Base-by-base conservation (phyloP, 2,113 vertebrate genomes). In the Peromyscus maniculatus region DNA sequence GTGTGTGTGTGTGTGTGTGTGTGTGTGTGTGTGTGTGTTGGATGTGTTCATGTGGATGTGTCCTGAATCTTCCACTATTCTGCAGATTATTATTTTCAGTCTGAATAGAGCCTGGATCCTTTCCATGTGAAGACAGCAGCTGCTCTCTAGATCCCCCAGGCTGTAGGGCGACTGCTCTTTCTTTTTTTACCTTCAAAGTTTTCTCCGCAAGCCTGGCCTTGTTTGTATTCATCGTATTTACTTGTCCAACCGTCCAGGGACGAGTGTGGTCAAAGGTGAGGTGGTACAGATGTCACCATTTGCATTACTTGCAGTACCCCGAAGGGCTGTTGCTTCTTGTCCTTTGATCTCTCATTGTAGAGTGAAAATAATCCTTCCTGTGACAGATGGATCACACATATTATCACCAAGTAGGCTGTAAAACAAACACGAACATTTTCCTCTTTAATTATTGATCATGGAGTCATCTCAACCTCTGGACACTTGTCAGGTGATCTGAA, bases 401-500 rank as follows among this genome's bases (percentile, higher is more conserved):
- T 93, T 83, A 87, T 91, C 74, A 84, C 64, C 75, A 39, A 71
- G 46, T 39, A 83, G 91, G 66, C n/a, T 96, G 67, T 91, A 92
- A 94, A 96, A 43, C 43, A 95, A 93, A 86, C 17, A 91, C 31
- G 82, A 31, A 62, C 87, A 87, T 84, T 64, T 94, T 91, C 74
- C 43, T 92, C 80, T 96, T 94, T 55, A 95, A 93, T 93, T 94
- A 88, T 91, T 77, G n/a, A 96, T 66, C 21, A 69, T 31, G 26
- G 66, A 94, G 36, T 84, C 71, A 49, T 78, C 55, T 7, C 26
- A 79, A 59, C 43, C n/a, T 82, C 75, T 86, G 33, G 12, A 86
- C 12, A 36, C 7, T 86, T 89, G 46, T 87, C 69, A 75, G 6
- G 57, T 87, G 19, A 75, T 69, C 87, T 93, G 26, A 86, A 77